A percentile compares a stretch with the other conserved stretches of the same genome.
phyloP scores from a whole-genome alignment of 1,140 invertebrate species.

The Maconellicoccus hirsutus region DNA sequence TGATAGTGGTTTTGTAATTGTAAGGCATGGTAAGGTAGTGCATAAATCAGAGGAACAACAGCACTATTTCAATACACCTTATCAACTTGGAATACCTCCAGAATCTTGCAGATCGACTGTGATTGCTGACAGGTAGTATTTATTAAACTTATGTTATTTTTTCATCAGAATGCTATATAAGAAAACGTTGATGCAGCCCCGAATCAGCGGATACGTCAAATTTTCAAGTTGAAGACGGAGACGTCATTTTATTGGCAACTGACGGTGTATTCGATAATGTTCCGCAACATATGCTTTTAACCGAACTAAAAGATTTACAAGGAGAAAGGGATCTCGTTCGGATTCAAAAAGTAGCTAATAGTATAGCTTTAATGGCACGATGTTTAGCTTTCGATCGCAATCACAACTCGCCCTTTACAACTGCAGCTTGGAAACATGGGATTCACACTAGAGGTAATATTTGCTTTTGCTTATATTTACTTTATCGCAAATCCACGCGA shows the following conservation, averaged over 20 bases:
- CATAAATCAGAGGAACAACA: slow-evolving; percentile 91
- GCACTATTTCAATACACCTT: slow-evolving; percentile 98
- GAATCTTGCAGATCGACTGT: slow-evolving; percentile 72
- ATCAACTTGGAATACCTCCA: slow-evolving; percentile 86
- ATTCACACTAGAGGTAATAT: slow-evolving; percentile 76
- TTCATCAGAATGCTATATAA: no score
- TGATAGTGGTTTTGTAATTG: slow-evolving; percentile 93
- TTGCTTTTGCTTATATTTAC: background rate
- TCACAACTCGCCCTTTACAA: slow-evolving; percentile 91
- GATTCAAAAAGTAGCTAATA: slow-evolving; percentile 82
- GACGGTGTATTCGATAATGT: slow-evolving; percentile 98
- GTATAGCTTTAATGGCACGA: slow-evolving; percentile 86
- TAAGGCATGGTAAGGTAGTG: slow-evolving; percentile 72
- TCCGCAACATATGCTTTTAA: slow-evolving; percentile 73
- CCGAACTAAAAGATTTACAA: slow-evolving; percentile 47
- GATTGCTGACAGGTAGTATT: slow-evolving; percentile 59
- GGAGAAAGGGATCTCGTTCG: slow-evolving; percentile 56
- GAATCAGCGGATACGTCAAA: slow-evolving; percentile 81
- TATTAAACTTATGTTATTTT: slow-evolving; percentile 38
- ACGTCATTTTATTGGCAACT: slow-evolving; percentile 89
- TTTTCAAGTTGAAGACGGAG: slow-evolving; percentile 84
- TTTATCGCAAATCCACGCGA: background rate
- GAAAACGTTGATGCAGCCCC: no score
- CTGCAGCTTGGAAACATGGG: slow-evolving; percentile 81
- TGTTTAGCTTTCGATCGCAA: slow-evolving; percentile 84